A percentile compares a stretch with the other conserved stretches of the same genome.
Conservation (phyloP, 1,140 invertebrate species). For the Cotesia glomerata region DNA sequence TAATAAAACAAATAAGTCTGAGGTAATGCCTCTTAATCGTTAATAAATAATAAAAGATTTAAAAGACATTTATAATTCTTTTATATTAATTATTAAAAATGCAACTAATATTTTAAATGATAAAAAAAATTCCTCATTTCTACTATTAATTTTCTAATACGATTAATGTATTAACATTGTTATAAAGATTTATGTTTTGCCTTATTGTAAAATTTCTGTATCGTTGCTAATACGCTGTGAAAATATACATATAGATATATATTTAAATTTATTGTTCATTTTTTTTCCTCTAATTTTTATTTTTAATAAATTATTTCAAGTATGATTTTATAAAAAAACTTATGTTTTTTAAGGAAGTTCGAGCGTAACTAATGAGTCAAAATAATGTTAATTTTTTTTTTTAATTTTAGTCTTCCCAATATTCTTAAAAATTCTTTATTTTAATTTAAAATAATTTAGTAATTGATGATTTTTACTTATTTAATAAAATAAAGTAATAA, state of each 20-base stretch:
- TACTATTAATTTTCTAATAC: conserved; percentile 43
- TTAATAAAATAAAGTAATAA: no score
- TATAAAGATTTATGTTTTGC: conserved; percentile 41
- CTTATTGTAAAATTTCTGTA: conserved; percentile 54
- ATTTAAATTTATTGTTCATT: conserved; percentile 34
- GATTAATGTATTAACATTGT: conserved; percentile 57
- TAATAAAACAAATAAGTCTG: conserved; percentile 24
- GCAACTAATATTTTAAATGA: conserved; percentile 41
- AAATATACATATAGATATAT: conserved; percentile 49
- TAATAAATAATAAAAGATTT: not conserved
- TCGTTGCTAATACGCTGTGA: conserved; percentile 54
- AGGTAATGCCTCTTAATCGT: conserved; percentile 24
- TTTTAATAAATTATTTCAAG: not conserved
- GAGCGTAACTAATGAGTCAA: no score
- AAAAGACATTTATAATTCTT: conserved; percentile 44
- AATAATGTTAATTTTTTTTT: no score
- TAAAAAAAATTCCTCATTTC: conserved; percentile 37
- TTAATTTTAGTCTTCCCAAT: no score
- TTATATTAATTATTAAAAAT: conserved; percentile 39
- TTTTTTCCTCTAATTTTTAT: not conserved
- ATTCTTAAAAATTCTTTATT: no score
- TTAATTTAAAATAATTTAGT: no score
- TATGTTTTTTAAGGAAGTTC: no score
- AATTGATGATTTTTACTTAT: no score
- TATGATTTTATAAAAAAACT: no score